A percentile compares a stretch with the other conserved stretches of the same genome.
Conservation (phyloP, 2,113 vertebrate genomes). For the Puffinus mauretanicus region DNA sequence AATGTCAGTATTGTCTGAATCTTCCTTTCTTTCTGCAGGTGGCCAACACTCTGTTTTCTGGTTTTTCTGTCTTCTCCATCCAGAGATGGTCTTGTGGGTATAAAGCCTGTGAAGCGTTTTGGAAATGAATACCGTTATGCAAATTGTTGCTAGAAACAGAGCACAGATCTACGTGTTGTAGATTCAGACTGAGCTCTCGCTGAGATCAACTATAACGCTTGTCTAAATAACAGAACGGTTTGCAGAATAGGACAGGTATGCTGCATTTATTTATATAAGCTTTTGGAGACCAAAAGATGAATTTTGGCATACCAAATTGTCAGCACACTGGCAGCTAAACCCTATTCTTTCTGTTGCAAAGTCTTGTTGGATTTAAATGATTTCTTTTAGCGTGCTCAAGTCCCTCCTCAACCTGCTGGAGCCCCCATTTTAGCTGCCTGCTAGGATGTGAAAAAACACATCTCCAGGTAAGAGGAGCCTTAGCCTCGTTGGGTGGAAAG, state of each 20-base stretch:
- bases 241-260: background rate
- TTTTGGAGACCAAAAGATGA: background rate
- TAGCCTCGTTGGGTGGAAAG: background rate
- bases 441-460: background rate
- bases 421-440: background rate
- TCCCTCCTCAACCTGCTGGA: background rate
- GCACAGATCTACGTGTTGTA: background rate
- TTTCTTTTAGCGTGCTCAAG: background rate
- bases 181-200: background rate
- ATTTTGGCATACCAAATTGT: background rate
- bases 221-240: background rate
- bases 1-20: background rate
- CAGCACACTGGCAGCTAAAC: background rate
- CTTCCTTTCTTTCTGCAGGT: background rate
- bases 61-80: background rate
- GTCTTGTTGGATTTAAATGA: background rate
- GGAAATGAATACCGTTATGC: background rate
- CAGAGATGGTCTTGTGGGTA: background rate
- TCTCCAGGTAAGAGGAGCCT: background rate
- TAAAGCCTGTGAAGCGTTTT: background rate
- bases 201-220: background rate
- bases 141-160: conserved; percentile 19
- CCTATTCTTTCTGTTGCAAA: background rate
- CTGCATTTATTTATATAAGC: background rate
- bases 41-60: background rate